phyloP scores from a whole-genome alignment of 2,113 vertebrate genomes.

The Colius striatus region DNA sequence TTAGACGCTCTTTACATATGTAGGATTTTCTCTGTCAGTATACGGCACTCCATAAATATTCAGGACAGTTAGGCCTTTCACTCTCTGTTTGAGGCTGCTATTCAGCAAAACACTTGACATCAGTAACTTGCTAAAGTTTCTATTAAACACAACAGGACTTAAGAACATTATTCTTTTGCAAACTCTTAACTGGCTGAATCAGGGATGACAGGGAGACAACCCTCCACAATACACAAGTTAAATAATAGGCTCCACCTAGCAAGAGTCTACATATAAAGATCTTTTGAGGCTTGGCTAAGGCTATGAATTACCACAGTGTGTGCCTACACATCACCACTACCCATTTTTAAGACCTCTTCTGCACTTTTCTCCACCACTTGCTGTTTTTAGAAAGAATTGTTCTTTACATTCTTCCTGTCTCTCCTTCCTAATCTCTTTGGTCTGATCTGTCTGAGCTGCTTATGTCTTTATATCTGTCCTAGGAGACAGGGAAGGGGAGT shows the following conservation, averaged over 20 bases:
- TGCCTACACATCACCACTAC: background rate
- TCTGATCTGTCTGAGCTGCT: slow-evolving; percentile 35
- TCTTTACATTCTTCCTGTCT: slow-evolving; percentile 9
- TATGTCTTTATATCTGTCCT: background rate
- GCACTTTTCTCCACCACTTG: background rate
- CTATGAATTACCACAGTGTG: background rate
- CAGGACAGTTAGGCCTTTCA: fast-evolving
- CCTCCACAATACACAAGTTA: background rate
- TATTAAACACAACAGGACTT: background rate
- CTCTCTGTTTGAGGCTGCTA: background rate
- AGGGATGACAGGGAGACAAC: background rate
- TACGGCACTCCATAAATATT: background rate
- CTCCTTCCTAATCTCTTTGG: background rate
- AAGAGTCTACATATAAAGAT: background rate
- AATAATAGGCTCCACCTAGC: background rate
- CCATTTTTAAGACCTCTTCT: background rate
- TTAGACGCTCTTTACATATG: background rate
- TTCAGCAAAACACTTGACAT: background rate
- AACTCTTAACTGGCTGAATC: background rate
- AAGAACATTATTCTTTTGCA: background rate
- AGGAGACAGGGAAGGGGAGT: background rate
- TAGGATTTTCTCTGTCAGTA: background rate
- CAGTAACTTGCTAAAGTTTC: background rate
- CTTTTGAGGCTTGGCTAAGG: background rate
- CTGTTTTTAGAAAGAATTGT: background rate